Evolutionary conservation across 2,888 invertebrate species (phyloP).

Genomic region (Pandemis heparana): DNA sequence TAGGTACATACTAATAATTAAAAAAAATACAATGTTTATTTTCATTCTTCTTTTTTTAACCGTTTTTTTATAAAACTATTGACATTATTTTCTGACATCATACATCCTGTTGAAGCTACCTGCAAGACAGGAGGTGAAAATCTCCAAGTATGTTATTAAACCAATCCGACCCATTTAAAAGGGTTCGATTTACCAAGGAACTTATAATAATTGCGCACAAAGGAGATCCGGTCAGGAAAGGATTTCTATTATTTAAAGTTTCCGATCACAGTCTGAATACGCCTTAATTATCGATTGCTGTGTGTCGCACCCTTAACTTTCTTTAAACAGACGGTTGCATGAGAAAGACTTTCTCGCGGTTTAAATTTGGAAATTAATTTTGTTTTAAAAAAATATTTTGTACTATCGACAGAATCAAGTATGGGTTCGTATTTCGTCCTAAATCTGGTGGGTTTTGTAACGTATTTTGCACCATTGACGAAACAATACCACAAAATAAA

Average conservation of each 20-base stretch:
- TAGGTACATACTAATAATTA: background rate
- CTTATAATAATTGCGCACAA: constrained; percentile 80
- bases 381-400: constrained; percentile 44
- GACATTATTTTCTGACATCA: constrained; percentile 18
- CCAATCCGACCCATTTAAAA: constrained; percentile 80
- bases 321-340: constrained; percentile 66
- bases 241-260: constrained; percentile 84
- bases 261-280: constrained; percentile 83
- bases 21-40: background rate
- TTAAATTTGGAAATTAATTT: constrained; percentile 55
- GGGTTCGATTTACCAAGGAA: constrained; percentile 74
- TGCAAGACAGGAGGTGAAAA: constrained; percentile 74
- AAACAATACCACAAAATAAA: background rate
- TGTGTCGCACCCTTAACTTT: constrained; percentile 76
- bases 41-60: no score
- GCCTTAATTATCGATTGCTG: constrained; percentile 83
- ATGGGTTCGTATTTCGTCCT: constrained; percentile 19
- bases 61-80: background rate
- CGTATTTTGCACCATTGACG: background rate
- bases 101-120: constrained; percentile 50
- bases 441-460: constrained; percentile 3
- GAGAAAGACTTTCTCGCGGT: constrained; percentile 65
- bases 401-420: constrained; percentile 4
- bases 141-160: constrained; percentile 78
- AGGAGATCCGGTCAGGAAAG: constrained; percentile 82